These are phyloP conservation scores for Sebastolobus altivelis DNA, from an alignment of 2,797 vertebrate genomes.

Conservation along the genomic window DNA sequence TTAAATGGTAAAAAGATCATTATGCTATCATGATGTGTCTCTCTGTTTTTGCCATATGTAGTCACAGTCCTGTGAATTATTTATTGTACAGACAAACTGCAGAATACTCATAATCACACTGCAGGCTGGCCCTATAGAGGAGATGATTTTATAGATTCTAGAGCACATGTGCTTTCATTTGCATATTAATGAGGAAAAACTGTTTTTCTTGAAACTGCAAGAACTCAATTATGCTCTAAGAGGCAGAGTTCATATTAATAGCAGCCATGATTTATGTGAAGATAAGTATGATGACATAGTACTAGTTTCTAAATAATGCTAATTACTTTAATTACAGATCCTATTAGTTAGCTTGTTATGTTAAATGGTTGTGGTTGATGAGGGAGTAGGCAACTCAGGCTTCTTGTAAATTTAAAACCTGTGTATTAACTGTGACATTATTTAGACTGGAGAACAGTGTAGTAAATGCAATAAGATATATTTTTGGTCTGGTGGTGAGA, in stretches of 20 bases:
- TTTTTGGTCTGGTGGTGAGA: neutral
- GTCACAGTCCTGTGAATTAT: neutral
- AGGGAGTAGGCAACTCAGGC: constrained; percentile 26
- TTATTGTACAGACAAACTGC: constrained; percentile 1
- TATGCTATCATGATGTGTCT: neutral
- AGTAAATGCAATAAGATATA: neutral
- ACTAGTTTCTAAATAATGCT: constrained; percentile 47
- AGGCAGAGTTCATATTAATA: constrained; percentile 39
- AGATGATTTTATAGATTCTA: constrained; percentile 33
- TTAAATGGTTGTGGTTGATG: constrained; percentile 28
- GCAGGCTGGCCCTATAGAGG: constrained; percentile 14
- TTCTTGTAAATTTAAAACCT: constrained; percentile 31
- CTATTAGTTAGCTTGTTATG: constrained; percentile 34
- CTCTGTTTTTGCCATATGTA: neutral
- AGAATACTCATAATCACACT: constrained; percentile 37
- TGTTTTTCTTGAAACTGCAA: constrained; percentile 26
- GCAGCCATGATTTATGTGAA: constrained; percentile 47
- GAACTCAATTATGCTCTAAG: constrained; percentile 37
- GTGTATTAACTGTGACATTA: neutral
- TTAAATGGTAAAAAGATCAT: neutral
- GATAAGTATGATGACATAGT: constrained; percentile 36
- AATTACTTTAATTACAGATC: constrained; percentile 47
- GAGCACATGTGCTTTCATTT: constrained; percentile 48
- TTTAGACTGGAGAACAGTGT: neutral
- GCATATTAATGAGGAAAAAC: constrained; percentile 58